Conservation (phyloP, 1,140 invertebrate species). For the Saccostrea echinata region DNA sequence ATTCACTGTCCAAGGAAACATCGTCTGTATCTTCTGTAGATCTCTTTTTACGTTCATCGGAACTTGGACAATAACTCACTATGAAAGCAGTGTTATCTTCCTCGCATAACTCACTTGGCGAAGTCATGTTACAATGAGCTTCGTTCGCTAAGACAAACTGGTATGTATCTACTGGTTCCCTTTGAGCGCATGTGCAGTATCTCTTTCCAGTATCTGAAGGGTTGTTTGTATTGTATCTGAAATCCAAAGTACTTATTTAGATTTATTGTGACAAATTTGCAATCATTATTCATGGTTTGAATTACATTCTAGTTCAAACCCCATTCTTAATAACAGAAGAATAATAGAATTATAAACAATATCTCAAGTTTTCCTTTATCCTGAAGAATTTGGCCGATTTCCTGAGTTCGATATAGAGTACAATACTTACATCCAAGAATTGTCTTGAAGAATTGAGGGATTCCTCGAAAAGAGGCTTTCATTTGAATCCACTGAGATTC, state of each 20-base stretch:
- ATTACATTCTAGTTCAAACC: too few species aligned
- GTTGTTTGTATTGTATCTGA: background rate
- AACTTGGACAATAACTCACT: background rate
- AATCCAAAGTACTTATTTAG: background rate
- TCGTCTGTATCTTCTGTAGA: background rate
- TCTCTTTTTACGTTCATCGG: background rate
- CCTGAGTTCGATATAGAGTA: too few species aligned
- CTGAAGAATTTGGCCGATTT: too few species aligned
- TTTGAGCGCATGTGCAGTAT: background rate
- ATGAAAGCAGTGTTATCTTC: background rate
- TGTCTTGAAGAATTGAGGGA: background rate
- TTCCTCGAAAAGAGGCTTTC: background rate
- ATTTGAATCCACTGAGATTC: background rate
- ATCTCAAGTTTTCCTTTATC: too few species aligned
- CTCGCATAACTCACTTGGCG: background rate
- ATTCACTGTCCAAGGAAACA: background rate
- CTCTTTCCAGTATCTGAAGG: background rate
- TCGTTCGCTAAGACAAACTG: background rate
- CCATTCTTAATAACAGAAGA: too few species aligned
- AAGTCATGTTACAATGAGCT: background rate
- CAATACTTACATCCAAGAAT: background rate
- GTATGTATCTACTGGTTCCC: background rate
- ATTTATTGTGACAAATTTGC: too few species aligned
- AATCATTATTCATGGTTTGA: too few species aligned
- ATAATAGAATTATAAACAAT: too few species aligned